These are phyloP conservation scores for Dorcus hopei DNA, from an alignment of 2,888 invertebrate species.

Conservation along the genomic window DNA sequence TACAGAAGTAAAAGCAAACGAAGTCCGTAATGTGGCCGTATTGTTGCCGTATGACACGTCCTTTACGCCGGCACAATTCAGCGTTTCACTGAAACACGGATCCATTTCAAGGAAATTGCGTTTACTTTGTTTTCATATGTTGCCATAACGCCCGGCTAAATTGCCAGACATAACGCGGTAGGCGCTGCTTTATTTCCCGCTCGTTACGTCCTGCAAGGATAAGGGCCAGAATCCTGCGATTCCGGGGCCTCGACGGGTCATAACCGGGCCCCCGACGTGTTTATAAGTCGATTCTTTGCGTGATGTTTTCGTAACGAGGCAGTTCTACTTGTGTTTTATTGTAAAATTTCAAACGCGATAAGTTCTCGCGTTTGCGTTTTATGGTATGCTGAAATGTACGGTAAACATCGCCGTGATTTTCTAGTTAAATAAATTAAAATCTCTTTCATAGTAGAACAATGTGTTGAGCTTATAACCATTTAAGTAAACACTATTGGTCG, in stretches of 20 bases:
- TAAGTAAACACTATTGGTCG: no score
- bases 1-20: no score
- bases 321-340: slow-evolving; percentile 2
- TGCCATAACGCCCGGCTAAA: slow-evolving; percentile 23
- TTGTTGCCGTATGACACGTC: background rate
- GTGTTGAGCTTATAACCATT: no score
- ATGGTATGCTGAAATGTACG: no score
- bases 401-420: no score
- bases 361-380: no score
- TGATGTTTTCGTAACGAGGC: slow-evolving; percentile 17
- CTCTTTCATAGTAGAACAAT: no score
- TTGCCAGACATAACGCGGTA: slow-evolving; percentile 17
- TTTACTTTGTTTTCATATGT: slow-evolving; percentile 29
- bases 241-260: slow-evolving; percentile 15
- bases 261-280: slow-evolving; percentile 19
- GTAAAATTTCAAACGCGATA: no score
- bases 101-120: slow-evolving; percentile 27
- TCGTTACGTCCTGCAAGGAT: background rate
- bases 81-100: slow-evolving; percentile 20
- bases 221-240: slow-evolving; percentile 3
- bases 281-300: slow-evolving; percentile 24
- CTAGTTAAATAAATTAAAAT: no score
- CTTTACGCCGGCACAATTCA: slow-evolving; percentile 8
- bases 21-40: background rate
- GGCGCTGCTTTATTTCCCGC: background rate